Evolutionary conservation across 2,113 vertebrate species (phyloP), one percentile per base, ranked within the genome.

Genomic region (Myrmecobius fasciatus): DNA sequence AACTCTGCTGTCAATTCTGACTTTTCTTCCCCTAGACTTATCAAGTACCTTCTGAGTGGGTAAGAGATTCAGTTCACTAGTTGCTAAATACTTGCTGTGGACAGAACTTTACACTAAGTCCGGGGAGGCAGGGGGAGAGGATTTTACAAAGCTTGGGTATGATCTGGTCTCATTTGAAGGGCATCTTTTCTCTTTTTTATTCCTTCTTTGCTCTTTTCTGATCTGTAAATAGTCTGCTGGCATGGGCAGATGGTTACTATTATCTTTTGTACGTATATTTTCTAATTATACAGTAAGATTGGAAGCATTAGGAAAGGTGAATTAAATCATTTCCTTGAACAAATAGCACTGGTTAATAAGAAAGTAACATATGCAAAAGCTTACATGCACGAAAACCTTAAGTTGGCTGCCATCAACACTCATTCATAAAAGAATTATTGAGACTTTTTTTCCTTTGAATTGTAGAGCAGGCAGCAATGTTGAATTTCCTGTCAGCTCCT

Each of bases 401-500:
- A 75, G 36, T 75, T n/a, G 8, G 67, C 67, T 22, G 17, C 17
- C 31, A 7, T 43, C 36, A 17, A 75, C 67, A 43, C 17, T 43
- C 6, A 43, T 75, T 75, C 95, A 56, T 53, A 91, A 92, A 95
- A 75, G 52, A 96, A 92, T 92, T 92, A 89, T 28, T 94, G 93
- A 26, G 52, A 96, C 67, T 36, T 75, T 75, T 43, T 43, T 94
- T 96, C 53, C 60, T 92, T 31, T 60, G 91, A 96, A 89, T 28
- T 97, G 51, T 97, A 20, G 53, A 92, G 48, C 93, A 91, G 91
- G 90, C 4, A 95, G 93, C 56, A 94, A 67, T 97, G 95, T 95
- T 97, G 95, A 98, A 97, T 94, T 96, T 96, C 92, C 96, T 96
- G 93, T 95, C 90, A 95, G 31, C 96, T 96, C 91, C 97, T 97